phyloP scores from a whole-genome alignment of 2,797 vertebrate species.

The Lithobates sylvaticus region DNA sequence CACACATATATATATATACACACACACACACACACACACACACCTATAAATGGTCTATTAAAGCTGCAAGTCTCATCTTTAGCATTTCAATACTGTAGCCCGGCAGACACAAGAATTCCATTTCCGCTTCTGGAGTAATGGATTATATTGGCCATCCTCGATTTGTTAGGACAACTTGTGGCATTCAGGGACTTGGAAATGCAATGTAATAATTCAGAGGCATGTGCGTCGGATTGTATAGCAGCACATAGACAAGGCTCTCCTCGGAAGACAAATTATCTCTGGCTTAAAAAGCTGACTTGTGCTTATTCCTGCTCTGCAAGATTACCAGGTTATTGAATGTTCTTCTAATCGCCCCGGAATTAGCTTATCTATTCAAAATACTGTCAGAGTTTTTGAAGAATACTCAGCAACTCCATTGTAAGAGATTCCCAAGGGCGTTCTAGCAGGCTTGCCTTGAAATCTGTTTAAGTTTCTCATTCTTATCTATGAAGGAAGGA shows the following conservation, averaged over 20 bases:
- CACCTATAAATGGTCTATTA: neutral
- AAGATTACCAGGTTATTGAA: constrained; percentile 37
- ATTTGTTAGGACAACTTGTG: constrained; percentile 35
- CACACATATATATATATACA: too few relatives aligned
- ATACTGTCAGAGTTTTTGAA: neutral
- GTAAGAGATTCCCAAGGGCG: neutral
- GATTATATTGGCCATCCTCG: constrained; percentile 4
- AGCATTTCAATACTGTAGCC: neutral
- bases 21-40: too few relatives aligned
- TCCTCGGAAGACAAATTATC: constrained; percentile 34
- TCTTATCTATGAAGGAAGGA: neutral
- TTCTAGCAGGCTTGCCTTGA: neutral
- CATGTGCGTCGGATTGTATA: constrained; percentile 9
- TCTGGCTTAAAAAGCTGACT: constrained; percentile 16
- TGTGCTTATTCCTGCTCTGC: constrained; percentile 15
- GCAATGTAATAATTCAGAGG: constrained; percentile 32
- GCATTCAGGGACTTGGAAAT: neutral
- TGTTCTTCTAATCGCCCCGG: constrained; percentile 30
- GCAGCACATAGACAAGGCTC: constrained; percentile 6
- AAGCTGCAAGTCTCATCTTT: neutral
- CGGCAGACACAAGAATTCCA: constrained; percentile 14
- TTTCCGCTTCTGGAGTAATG: constrained; percentile 27
- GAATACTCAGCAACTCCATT: constrained; percentile 4
- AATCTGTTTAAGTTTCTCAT: neutral
- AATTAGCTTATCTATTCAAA: constrained; percentile 30